phyloP scores from a whole-genome alignment of 35 echinoderm and acorn worm species.

The Acanthaster planci region DNA sequence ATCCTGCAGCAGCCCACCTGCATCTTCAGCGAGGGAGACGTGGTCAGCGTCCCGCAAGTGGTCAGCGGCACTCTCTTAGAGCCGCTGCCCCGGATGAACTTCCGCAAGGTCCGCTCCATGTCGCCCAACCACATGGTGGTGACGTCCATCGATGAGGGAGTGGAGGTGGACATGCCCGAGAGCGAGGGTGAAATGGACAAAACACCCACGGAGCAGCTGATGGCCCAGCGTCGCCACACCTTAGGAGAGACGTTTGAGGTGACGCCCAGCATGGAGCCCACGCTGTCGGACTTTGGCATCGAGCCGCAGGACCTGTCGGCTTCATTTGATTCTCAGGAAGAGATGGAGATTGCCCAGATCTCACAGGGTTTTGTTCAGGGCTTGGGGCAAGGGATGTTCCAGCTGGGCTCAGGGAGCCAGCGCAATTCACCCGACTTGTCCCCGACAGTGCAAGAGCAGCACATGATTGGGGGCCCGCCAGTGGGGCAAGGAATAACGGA shows the following conservation, averaged over 20 bases:
- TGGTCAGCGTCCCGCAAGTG: conserved; percentile 63
- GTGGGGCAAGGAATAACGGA: conserved; percentile 48
- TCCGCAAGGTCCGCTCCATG: conserved; percentile 75
- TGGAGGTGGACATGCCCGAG: conserved; percentile 90
- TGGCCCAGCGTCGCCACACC: conserved; percentile 42
- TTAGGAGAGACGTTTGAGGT: conserved; percentile 77
- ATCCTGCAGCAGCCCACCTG: conserved; percentile 38
- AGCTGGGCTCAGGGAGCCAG: conserved; percentile 53
- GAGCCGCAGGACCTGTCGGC: conserved; percentile 91
- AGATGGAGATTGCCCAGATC: conserved; percentile 96
- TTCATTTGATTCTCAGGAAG: conserved; percentile 94
- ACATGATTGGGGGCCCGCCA: conserved; percentile 38
- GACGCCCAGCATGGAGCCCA: conserved; percentile 69
- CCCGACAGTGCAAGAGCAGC: conserved; percentile 54
- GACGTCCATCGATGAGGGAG: conserved; percentile 92
- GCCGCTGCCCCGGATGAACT: conserved; percentile 55
- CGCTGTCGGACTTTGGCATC: conserved; percentile 93
- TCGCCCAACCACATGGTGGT: conserved; percentile 97
- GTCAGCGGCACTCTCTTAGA: conserved; percentile 81
- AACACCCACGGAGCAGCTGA: conserved; percentile 58
- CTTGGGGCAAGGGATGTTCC: conserved; percentile 9
- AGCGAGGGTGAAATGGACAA: conserved; percentile 71
- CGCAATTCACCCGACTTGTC: conserved; percentile 93
- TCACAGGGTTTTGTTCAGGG: conserved; percentile 82
- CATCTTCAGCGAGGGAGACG: conserved; percentile 79